Base-by-base conservation (phyloP, 35 echinoderm and acorn worm species). In the Apostichopus japonicus region DNA sequence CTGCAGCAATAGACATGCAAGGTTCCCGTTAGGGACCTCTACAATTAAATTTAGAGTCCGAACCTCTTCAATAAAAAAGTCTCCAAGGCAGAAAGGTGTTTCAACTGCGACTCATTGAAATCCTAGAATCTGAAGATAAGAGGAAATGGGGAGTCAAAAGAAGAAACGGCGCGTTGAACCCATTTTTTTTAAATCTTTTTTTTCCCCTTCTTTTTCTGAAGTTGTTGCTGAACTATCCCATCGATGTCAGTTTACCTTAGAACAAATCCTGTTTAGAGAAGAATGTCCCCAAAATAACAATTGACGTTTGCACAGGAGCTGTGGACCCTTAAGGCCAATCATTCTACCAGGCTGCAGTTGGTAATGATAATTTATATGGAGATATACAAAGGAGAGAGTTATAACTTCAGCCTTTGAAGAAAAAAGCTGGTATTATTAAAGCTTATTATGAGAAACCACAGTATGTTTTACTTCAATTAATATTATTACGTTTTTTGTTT, bases 231-330 rank as follows among this genome's bases (percentile, higher is more conserved):
- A 89, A 89, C 86, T 73, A 16, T 72, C 23, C 23, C 81, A 23
- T 84, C 10, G 53, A 84, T 89, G 86, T 89, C 71, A 89, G 86
- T 89, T 89, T 89, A 89, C 67, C 86, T 89, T 89, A 72, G 63
- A 89, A 57, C 86, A 89, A 54, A 73, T 73, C 86, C 61, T 89
- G 24, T 51, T 89, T 89, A 23, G 24, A 89, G 56, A 73, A 63
- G 61, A 23, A 51, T 73, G 63, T 89, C 86, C 19, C 53, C 86
- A 51, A 73, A 67, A 89, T 22, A 89, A 89, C 86, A 89, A 89
- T 89, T 89, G 86, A 89, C 86, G 86, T 89, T 89, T 59, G 24
- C 33, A 44, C 57, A 23, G 0, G 61, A 65, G 86, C 15, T 24
- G 17, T 17, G 56, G 3, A 53, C 27, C 81, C 81, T 58, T 22